These are phyloP conservation scores for Bolinopsis microptera DNA, from an alignment of 37 sponge, comb jelly and placozoan genomes.

Conservation along the genomic window DNA sequence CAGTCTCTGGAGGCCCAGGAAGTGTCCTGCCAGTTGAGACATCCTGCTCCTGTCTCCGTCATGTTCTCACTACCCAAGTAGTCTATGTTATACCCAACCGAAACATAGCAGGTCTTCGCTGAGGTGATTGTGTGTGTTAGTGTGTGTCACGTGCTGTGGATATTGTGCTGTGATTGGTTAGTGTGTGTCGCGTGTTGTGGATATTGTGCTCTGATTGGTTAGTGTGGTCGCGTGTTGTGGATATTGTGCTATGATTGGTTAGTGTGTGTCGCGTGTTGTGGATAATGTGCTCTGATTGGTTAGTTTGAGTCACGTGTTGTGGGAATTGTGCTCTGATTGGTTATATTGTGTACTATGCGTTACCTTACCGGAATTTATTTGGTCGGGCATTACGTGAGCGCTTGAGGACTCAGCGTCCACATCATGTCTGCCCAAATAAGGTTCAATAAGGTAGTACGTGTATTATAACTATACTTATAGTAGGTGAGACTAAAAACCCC, in stretches of 20 bases:
- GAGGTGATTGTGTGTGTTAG: neutral
- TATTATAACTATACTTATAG: no score
- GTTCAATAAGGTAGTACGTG: no score
- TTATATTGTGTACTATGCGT: no score
- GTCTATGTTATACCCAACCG: slow-evolving; percentile 42
- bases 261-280: no score
- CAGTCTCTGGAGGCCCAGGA: neutral
- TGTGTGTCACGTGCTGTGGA: neutral
- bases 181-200: no score
- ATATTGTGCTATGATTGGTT: no score
- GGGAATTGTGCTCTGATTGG: neutral
- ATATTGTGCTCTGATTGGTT: neutral
- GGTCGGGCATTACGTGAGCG: no score
- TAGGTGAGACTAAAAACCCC: no score
- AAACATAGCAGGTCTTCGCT: slow-evolving; percentile 10
- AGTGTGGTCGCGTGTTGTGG: neutral
- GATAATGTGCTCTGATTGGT: no score
- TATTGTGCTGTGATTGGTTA: neutral
- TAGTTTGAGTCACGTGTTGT: neutral
- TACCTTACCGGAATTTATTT: no score
- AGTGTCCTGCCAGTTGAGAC: slow-evolving; percentile 15
- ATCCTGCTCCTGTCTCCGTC: slow-evolving; percentile 3
- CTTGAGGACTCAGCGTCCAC: no score
- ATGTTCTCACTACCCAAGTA: slow-evolving; percentile 10
- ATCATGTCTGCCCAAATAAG: no score